A percentile compares a stretch with the other conserved stretches of the same genome.
These are phyloP conservation scores for Acromyrmex charruanus DNA, from an alignment of 1,140 invertebrate species.

Conservation along the genomic window DNA sequence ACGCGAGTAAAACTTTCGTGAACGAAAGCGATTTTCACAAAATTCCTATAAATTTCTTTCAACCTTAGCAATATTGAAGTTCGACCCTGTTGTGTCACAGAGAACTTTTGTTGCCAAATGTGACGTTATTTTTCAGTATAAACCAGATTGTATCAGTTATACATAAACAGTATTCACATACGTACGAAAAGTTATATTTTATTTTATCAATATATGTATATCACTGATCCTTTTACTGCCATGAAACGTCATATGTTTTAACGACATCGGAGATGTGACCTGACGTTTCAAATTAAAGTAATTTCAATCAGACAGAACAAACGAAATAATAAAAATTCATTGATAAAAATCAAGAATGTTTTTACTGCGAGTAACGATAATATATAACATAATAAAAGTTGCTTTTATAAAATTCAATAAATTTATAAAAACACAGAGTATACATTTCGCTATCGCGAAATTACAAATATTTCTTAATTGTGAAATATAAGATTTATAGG, in stretches of 20 bases:
- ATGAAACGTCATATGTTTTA: slow-evolving; percentile 7
- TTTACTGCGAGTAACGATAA: too few species aligned
- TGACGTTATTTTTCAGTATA: slow-evolving; percentile 50
- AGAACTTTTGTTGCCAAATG: slow-evolving; percentile 22
- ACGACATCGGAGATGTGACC: neutral
- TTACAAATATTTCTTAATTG: slow-evolving; percentile 6
- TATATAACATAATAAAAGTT: neutral
- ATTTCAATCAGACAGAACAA: slow-evolving; percentile 19
- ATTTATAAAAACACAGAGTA: neutral
- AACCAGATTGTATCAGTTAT: slow-evolving; percentile 16
- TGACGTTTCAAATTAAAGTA: slow-evolving; percentile 24
- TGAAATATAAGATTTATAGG: neutral
- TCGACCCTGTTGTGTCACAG: slow-evolving; percentile 6
- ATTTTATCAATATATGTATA: slow-evolving; percentile 36
- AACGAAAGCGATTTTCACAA: slow-evolving; percentile 20
- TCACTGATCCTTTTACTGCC: neutral
- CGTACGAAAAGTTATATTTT: slow-evolving; percentile 11
- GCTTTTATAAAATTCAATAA: neutral
- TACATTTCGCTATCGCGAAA: neutral
- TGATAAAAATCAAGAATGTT: neutral
- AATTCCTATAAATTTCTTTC: slow-evolving; percentile 24
- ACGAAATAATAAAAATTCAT: neutral
- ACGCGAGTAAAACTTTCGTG: neutral
- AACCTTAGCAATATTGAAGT: slow-evolving; percentile 14
- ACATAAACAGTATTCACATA: neutral